Conservation (phyloP, 2,113 vertebrate species). For the Opisthocomus hoazin region DNA sequence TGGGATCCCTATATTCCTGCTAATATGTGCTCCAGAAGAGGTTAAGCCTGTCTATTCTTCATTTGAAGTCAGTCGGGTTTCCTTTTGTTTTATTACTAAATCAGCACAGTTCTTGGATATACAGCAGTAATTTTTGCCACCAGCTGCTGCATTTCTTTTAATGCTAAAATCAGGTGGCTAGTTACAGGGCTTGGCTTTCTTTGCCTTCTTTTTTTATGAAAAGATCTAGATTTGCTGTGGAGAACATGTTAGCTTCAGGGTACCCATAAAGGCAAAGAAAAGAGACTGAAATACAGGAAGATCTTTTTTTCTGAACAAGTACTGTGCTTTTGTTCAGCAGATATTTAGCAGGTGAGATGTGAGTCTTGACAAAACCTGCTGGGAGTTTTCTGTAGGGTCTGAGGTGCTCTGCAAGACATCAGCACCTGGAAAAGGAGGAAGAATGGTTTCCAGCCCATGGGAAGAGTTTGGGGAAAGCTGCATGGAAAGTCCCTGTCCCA, state of each 20-base stretch:
- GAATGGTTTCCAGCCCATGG: accelerated
- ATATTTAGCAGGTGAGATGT: not conserved
- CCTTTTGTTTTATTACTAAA: not conserved
- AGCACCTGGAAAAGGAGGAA: not conserved
- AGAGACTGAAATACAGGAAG: not conserved
- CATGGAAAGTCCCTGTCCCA: not conserved
- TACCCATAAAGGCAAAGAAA: not conserved
- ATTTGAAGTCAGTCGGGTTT: not conserved
- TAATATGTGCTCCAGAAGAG: not conserved
- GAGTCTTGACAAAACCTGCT: not conserved
- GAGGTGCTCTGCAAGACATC: not conserved
- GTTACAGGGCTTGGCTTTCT: not conserved
- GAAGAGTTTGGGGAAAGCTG: not conserved
- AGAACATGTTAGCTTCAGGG: not conserved
- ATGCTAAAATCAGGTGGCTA: not conserved
- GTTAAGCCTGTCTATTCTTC: not conserved
- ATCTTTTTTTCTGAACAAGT: not conserved
- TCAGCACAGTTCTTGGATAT: not conserved
- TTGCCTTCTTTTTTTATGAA: not conserved
- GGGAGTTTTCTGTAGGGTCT: not conserved
- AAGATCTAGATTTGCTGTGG: not conserved
- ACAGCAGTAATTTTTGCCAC: not conserved
- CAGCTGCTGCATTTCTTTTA: not conserved
- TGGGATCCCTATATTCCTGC: not conserved
- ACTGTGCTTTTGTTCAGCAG: not conserved